Percentiles rank a stretch among this genome's conserved stretches.
phyloP scores from a whole-genome alignment of 2,113 vertebrate genomes.

The Phalacrocorax carbo region DNA sequence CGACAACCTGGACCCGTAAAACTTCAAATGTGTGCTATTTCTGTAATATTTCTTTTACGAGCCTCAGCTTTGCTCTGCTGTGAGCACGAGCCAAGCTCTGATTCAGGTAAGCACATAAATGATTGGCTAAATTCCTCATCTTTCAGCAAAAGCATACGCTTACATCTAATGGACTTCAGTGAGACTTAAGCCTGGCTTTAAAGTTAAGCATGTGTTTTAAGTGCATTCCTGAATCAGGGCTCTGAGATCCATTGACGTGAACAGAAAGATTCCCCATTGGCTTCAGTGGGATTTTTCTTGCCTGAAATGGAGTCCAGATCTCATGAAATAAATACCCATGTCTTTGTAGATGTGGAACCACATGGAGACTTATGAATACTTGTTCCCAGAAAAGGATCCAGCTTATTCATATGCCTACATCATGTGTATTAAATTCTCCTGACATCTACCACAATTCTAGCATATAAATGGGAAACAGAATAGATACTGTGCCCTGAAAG shows the following conservation, averaged over 20 bases:
- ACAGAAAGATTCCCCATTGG: background rate
- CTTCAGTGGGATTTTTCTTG: background rate
- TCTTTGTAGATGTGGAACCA: slow-evolving; percentile 12
- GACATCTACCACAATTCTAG: slow-evolving; percentile 33
- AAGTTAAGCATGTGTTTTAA: background rate
- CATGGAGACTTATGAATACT: background rate
- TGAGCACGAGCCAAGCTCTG: background rate
- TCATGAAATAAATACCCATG: background rate
- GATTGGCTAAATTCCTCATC: background rate
- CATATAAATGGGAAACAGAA: slow-evolving; percentile 48
- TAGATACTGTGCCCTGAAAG: slow-evolving; percentile 19
- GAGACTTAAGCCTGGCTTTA: slow-evolving; percentile 8
- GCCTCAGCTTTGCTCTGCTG: background rate
- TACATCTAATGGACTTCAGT: background rate
- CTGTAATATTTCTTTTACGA: background rate
- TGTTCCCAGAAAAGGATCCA: slow-evolving; percentile 12
- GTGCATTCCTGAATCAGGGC: background rate
- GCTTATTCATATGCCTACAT: slow-evolving; percentile 32
- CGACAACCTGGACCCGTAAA: background rate
- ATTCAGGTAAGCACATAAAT: background rate
- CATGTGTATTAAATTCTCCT: slow-evolving; percentile 31
- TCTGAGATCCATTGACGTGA: background rate
- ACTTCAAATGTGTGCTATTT: background rate
- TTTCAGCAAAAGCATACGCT: background rate
- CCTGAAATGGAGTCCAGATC: slow-evolving; percentile 51